Evolutionary conservation across 2,888 invertebrate genomes (phyloP).

Genomic region (Thysanoteuthis rhombus): DNA sequence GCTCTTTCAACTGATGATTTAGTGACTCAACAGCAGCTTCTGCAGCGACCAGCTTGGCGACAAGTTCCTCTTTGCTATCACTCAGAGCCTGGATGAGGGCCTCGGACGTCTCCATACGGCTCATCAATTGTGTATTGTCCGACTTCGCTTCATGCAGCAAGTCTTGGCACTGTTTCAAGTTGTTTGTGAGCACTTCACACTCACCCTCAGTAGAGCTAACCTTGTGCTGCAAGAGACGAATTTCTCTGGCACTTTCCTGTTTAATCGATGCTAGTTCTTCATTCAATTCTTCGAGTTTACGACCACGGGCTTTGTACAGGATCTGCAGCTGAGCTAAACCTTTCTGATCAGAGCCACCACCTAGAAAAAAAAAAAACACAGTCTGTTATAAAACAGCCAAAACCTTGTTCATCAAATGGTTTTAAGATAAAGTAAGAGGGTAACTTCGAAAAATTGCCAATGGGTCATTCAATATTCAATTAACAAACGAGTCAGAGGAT

Average conservation of each 20-base stretch:
- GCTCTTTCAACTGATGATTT: slow-evolving; percentile 61
- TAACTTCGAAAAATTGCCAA: no score
- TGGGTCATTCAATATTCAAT: no score
- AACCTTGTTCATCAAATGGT: no score
- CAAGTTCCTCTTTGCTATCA: slow-evolving; percentile 60
- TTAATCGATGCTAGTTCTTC: slow-evolving; percentile 49
- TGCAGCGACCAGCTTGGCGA: slow-evolving; percentile 59
- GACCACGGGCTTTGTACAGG: slow-evolving; percentile 62
- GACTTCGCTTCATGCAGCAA: slow-evolving; percentile 51
- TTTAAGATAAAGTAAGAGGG: no score
- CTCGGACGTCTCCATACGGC: slow-evolving; percentile 54
- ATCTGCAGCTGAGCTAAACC: slow-evolving; percentile 58
- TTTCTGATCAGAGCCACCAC: background rate
- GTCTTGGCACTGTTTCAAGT: slow-evolving; percentile 53
- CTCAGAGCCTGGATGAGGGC: slow-evolving; percentile 54
- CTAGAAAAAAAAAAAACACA: background rate
- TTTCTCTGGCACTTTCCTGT: slow-evolving; percentile 56
- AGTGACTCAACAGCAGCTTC: slow-evolving; percentile 65
- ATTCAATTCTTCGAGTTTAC: slow-evolving; percentile 60
- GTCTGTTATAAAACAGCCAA: no score
- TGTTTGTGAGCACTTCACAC: slow-evolving; percentile 51
- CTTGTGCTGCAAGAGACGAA: slow-evolving; percentile 62
- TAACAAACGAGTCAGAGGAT: no score
- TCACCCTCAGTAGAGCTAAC: slow-evolving; percentile 59
- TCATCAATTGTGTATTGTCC: slow-evolving; percentile 50